Evolutionary conservation across 2,888 invertebrate genomes (phyloP).

Genomic region (Gandaritis pyraliata): DNA sequence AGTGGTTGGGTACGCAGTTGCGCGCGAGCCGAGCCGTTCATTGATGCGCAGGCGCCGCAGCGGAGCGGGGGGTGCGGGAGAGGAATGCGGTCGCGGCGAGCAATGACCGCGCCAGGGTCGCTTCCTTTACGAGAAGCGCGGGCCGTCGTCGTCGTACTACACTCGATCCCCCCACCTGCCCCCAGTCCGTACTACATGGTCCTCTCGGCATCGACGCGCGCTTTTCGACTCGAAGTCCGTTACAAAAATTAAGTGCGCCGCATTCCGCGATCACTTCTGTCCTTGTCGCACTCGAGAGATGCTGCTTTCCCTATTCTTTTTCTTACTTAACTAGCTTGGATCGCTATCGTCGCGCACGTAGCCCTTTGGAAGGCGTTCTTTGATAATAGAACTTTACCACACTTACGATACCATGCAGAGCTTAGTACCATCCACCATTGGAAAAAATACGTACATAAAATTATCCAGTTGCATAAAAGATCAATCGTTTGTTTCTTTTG

Average conservation of each 20-base stretch:
- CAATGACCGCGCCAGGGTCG: constrained; percentile 84
- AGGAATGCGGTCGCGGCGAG: constrained; percentile 83
- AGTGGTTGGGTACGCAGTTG: constrained; percentile 62
- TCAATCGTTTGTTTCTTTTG: too few relatives aligned
- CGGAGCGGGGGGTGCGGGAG: constrained; percentile 65
- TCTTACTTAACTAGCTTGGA: constrained; percentile 37
- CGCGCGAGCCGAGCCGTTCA: constrained; percentile 80
- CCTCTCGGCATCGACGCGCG: constrained; percentile 72
- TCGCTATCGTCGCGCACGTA: constrained; percentile 33
- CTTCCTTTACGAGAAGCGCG: constrained; percentile 83
- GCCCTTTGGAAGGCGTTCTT: constrained; percentile 10
- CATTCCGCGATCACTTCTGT: constrained; percentile 75
- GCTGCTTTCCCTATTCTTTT: constrained; percentile 43
- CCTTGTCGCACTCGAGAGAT: constrained; percentile 60
- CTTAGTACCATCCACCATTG: not conserved
- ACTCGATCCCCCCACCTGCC: constrained; percentile 62
- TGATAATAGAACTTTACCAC: constrained; percentile 8
- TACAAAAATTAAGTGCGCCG: constrained; percentile 83
- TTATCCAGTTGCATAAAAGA: too few relatives aligned
- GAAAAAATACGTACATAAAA: not conserved
- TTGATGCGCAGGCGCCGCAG: constrained; percentile 79
- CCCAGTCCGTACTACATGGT: constrained; percentile 72
- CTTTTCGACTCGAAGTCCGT: constrained; percentile 81
- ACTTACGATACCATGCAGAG: not conserved
- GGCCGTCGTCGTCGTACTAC: constrained; percentile 80